Base-by-base conservation (phyloP, 1,140 invertebrate genomes). In the Drosophila asahinai region DNA sequence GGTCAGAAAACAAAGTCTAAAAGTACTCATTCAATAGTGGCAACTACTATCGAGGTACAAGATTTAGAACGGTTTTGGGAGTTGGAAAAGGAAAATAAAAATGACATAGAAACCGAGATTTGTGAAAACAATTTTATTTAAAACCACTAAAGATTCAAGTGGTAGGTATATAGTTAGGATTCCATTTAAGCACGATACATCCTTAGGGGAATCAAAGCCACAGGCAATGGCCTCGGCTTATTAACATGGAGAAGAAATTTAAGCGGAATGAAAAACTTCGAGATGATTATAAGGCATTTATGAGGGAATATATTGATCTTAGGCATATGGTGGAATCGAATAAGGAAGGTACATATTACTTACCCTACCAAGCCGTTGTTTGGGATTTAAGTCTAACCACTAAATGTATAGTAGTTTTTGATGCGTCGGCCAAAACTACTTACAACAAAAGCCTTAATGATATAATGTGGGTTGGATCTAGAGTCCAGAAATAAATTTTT, bases 151-250 rank as follows among this genome's bases (percentile, higher is more conserved):
- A 7, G 27, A 27, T 27, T 27, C 5, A 27, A 27, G 27, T 27
- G 27, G 27, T 27, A 5, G 27, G 27, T 27, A 27, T 27, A 27
- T 27, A 27, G 27, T 27, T 27, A 6, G 27, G 5, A 27, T 27
- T 27, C 27, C 27, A 27, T 27, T 57, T 38, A 57, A 57, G 36
- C 19, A 38, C 2, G 19, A 40, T 9, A 40, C 17, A n/a, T 38
- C 19, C 7, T 22, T 38, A n/a, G 19, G 19, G 36, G 54, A 57
- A 57, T 54, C 27, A 54, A 54, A 54, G 51, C 51, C 27, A 8
- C 51, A 33, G 17, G 11, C 27, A 17, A 54, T 57, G 19, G 19
- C 14, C 15, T 22, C 7, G 17, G 2, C 14, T 55, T 19, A 15
- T 38, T 5, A 38, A 15, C 6, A 19, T 15, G 9, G 33, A 14